Base-by-base conservation (phyloP, 2,113 vertebrate genomes). In the Cranoglanis bouderius region DNA sequence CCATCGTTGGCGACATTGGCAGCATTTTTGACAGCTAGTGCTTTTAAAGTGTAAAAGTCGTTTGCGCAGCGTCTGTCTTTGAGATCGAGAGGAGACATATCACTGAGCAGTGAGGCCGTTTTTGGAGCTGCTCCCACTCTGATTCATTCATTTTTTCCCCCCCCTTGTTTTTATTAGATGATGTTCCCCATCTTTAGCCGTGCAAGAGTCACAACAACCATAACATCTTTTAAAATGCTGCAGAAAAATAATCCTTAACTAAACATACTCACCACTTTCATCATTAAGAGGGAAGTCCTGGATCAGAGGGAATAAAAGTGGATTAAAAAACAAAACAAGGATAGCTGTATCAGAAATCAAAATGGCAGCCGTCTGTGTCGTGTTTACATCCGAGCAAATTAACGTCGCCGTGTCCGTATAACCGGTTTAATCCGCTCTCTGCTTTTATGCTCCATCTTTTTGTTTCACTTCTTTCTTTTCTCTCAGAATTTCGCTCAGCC, bases 101-200 rank as follows among this genome's bases (percentile, higher is more conserved):
- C 38, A 61, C 55, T 83, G 85, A 91, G 90, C 70, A 55, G 88
- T 12, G 80, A 91, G 90, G 92, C 92, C 88, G 91, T 91, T 92
- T 92, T 90, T 80, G 91, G 93, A 92, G 93, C 92, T 93, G 92
- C 93, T 94, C 91, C 92, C 93, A 92, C 93, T 94, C 88, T 88
- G 87, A 85, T 91, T 88, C 24, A 82, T 89, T 38, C 85, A 1
- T 82, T 84, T 61, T n/a, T 38, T 72, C 43, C 93, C 94, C 91
- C 92, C 93, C 92, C 92, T 94, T 85, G 32, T 32, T 92, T 82
- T 91, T 92, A 86, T 86, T 87, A 6, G 5, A 75, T 74, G n/a
- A 67, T 85, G 6, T 35, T 81, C 57, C 82, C 29, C 65, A 35
- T 53, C 88, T 86, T 67, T 55, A 32, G 32, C 89, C 65, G 89